Base-by-base conservation (phyloP, 92 coral and sea anemone genomes). In the Porites cylindrica region DNA sequence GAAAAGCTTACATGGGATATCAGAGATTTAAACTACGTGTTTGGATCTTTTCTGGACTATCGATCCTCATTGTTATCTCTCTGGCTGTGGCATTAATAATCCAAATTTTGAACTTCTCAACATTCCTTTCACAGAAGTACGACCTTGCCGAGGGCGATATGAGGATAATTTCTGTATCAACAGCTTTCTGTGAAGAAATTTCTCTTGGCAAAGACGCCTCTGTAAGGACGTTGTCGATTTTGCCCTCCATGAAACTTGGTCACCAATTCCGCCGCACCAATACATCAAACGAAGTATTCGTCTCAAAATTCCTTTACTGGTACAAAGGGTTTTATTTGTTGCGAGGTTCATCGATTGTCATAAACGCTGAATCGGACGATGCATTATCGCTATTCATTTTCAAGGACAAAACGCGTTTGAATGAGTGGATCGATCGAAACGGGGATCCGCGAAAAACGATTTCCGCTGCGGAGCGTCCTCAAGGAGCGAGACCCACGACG, bases 61-160 rank as follows among this genome's bases (percentile, higher is more conserved):
- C 92, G 16, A 80, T 86, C 62, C 77, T 88, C 47, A 92, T 87
- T 58, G 87, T 93, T 52, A 81, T 71, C 13, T 85, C 94, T 7
- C 80, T 88, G 20, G 96, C 93, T 23, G 78, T 92, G 11, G 90
- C 94, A 53, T 74, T 95, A 7, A 85, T 95, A 24, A 75, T 95
- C 38, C 98, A 88, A 82, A 94, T 95, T 77, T 83, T 81, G 59
- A 93, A 95, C 80, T 91, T 90, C 66, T 95, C 98, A 65, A 66
- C 72, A 62, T 51, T 93, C 60, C 94, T 88, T 64, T 93, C 98
- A 0, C 83, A 86, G 68, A 88, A 72, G 3, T 95, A 93, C 88
- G 93, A 93, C 24, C 91, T 93, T 56, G 94, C 91, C 7, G 94
- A 95, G 74, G 93, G 94, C 8, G 98, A 95, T 53, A 93, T 93